These are phyloP conservation scores for Penaeus chinensis DNA, from an alignment of 1,140 invertebrate species.

Conservation along the genomic window DNA sequence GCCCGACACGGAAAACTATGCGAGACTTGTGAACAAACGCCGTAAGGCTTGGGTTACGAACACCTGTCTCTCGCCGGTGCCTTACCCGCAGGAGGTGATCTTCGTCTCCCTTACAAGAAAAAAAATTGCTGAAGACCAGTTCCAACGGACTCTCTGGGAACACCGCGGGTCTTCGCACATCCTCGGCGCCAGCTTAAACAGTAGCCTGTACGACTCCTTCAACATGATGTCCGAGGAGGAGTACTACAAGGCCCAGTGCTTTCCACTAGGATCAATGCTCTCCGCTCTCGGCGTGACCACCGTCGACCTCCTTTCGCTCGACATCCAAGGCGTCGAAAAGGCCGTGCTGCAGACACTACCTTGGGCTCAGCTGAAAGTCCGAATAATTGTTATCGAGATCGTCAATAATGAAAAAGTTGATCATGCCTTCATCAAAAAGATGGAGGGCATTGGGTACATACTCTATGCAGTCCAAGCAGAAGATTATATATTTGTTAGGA, in stretches of 20 bases:
- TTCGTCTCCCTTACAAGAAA: constrained; percentile 3
- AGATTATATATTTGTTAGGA: constrained; percentile 9
- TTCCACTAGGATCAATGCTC: constrained; percentile 40
- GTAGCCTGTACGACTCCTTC: background rate
- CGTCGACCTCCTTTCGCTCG: constrained; percentile 59
- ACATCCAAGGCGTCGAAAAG: constrained; percentile 53
- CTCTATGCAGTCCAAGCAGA: background rate
- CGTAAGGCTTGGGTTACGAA: constrained; percentile 56
- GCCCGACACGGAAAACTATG: constrained; percentile 65
- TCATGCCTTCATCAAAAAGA: constrained; percentile 36
- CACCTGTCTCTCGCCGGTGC: constrained; percentile 64
- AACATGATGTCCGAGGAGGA: background rate
- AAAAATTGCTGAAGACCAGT: background rate
- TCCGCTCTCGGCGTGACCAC: constrained; percentile 48
- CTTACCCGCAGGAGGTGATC: constrained; percentile 66
- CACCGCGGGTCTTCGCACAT: background rate
- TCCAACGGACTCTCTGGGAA: background rate
- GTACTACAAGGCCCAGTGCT: constrained; percentile 43
- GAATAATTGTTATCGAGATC: constrained; percentile 46
- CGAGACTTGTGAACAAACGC: constrained; percentile 62
- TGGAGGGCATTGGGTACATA: constrained; percentile 47
- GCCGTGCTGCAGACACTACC: constrained; percentile 40
- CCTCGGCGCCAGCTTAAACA: background rate
- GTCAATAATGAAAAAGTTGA: background rate
- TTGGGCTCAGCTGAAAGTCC: constrained; percentile 10